phyloP scores from a whole-genome alignment of 2,888 invertebrate genomes.

The Pegoplata infirma region DNA sequence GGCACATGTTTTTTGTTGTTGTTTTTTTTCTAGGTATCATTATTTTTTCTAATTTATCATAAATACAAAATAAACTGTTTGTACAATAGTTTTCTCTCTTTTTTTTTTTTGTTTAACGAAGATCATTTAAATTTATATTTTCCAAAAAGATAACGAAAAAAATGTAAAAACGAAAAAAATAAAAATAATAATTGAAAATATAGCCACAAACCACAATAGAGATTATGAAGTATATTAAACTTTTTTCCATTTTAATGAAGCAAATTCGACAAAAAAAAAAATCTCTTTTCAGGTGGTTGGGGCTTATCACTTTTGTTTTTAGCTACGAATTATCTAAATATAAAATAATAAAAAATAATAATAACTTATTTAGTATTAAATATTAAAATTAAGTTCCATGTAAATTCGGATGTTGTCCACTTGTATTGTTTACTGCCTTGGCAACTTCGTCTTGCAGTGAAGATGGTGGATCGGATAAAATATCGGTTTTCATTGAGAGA shows the following conservation, averaged over 20 bases:
- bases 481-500: slow-evolving; percentile 94
- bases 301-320: not conserved
- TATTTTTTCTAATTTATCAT: slow-evolving; percentile 51
- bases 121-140: slow-evolving; percentile 27
- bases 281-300: too few species aligned
- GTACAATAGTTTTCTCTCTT: slow-evolving; percentile 51
- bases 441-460: slow-evolving; percentile 93
- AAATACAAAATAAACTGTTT: slow-evolving; percentile 62
- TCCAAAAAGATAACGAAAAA: slow-evolving; percentile 3
- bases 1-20: slow-evolving; percentile 55
- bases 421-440: slow-evolving; percentile 82
- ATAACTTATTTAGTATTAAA: not conserved
- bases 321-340: slow-evolving; percentile 24
- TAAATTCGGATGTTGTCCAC: slow-evolving; percentile 76
- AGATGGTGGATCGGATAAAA: slow-evolving; percentile 90
- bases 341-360: too few species aligned
- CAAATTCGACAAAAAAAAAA: too few species aligned
- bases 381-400: slow-evolving; percentile 70
- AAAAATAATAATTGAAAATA: slow-evolving; percentile 6
- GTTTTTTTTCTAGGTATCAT: too few species aligned
- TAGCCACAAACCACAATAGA: slow-evolving; percentile 5
- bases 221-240: not conserved
- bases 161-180: slow-evolving; percentile 12
- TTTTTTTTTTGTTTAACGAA: slow-evolving; percentile 31
- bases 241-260: not conserved